Conservation (phyloP, 2,797 vertebrate genomes). For the Lemur catta region DNA sequence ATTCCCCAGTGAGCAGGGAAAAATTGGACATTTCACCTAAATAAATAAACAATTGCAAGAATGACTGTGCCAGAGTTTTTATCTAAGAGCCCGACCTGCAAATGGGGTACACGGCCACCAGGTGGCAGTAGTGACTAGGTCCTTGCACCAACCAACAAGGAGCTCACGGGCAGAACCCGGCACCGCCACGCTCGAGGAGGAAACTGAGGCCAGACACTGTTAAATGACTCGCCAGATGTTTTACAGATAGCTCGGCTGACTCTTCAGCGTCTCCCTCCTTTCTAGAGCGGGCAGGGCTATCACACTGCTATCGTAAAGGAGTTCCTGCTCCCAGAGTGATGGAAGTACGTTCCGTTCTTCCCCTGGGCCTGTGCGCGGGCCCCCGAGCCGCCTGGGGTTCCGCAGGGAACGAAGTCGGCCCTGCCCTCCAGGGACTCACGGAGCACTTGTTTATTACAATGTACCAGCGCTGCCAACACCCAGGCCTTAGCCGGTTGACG, state of each 20-base stretch:
- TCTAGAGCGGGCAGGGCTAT: background rate
- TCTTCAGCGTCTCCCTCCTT: background rate
- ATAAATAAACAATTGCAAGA: background rate
- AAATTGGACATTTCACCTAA: background rate
- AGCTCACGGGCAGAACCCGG: too few species aligned
- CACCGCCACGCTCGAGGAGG: background rate
- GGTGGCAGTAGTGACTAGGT: slow-evolving; percentile 45
- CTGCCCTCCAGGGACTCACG: background rate
- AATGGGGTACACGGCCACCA: slow-evolving; percentile 34
- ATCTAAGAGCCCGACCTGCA: background rate
- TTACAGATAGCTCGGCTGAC: background rate
- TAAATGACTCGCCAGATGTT: background rate
- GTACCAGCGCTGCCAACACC: background rate
- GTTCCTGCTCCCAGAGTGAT: background rate
- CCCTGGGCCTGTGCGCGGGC: accelerated
- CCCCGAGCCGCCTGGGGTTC: background rate
- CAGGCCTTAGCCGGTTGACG: background rate
- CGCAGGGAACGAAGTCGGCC: background rate
- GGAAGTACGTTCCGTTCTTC: too few species aligned
- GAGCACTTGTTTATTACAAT: background rate
- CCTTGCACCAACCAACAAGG: background rate
- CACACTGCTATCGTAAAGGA: background rate
- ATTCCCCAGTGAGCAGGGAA: too few species aligned
- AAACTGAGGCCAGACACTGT: background rate
- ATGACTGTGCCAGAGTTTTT: background rate